Percentiles rank a stretch among this genome's conserved stretches.
Conservation (phyloP, 2,888 invertebrate species). For the Chydorus sphaericus region DNA sequence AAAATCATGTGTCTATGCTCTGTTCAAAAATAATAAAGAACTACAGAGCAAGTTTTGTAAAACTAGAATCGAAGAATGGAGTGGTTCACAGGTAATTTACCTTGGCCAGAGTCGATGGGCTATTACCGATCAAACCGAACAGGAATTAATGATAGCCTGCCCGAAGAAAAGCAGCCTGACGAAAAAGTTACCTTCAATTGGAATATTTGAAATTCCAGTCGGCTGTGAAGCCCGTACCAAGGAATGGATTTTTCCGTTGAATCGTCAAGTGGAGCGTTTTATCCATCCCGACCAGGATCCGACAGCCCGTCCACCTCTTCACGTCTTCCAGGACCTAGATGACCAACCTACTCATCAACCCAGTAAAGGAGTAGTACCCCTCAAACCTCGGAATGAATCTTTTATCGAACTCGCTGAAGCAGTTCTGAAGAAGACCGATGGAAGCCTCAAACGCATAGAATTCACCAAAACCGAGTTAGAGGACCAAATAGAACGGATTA, state of each 20-base stretch:
- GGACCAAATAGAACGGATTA: too few species aligned
- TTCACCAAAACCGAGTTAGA: too few species aligned
- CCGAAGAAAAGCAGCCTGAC: neutral
- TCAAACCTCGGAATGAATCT: too few species aligned
- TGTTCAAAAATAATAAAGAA: neutral
- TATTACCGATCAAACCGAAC: neutral
- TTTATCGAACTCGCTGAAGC: too few species aligned
- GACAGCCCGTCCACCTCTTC: too few species aligned
- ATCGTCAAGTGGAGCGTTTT: too few species aligned
- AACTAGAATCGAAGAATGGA: neutral
- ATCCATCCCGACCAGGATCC: too few species aligned
- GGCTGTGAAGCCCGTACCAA: neutral
- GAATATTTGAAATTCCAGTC: neutral
- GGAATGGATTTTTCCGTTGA: neutral
- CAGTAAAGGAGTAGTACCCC: too few species aligned
- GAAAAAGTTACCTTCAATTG: neutral
- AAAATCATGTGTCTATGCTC: neutral
- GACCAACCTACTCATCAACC: too few species aligned
- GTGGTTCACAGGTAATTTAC: neutral
- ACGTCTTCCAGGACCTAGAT: too few species aligned
- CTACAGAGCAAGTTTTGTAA: neutral
- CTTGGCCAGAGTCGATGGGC: neutral
- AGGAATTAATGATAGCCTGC: neutral
- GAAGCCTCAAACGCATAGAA: too few species aligned
- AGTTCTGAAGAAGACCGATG: too few species aligned